phyloP scores from a whole-genome alignment of 2,888 invertebrate genomes.

The Acleris emargana region DNA sequence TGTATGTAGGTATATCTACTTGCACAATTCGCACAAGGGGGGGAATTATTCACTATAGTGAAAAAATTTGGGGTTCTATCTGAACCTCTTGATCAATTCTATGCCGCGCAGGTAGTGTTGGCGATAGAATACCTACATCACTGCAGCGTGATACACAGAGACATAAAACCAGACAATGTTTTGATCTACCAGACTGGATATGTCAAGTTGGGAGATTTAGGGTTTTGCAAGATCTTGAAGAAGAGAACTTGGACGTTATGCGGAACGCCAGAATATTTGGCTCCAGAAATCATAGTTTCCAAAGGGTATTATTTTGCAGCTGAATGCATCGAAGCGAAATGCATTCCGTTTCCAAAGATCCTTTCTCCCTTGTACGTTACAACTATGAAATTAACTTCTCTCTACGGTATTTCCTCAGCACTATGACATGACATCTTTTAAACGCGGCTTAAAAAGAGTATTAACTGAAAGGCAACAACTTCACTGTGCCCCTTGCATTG shows the following conservation, averaged over 20 bases:
- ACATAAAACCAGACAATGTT: constrained; percentile 95
- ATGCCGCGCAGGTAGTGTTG: constrained; percentile 93
- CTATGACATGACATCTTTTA: no score
- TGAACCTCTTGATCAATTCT: constrained; percentile 91
- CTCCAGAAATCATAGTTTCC: constrained; percentile 94
- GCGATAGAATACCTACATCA: constrained; percentile 95
- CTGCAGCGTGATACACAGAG: constrained; percentile 92
- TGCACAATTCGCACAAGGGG: constrained; percentile 91
- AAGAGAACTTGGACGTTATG: constrained; percentile 95
- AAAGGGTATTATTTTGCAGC: constrained; percentile 95
- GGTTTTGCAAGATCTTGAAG: constrained; percentile 92
- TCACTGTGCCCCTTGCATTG: no score
- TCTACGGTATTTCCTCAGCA: no score
- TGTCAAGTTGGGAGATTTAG: constrained; percentile 94
- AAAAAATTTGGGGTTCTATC: constrained; percentile 84
- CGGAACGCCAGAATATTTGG: constrained; percentile 98
- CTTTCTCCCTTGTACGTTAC: no score
- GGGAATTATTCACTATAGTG: constrained; percentile 91
- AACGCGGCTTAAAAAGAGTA: no score
- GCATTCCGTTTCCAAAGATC: no score
- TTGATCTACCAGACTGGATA: constrained; percentile 90
- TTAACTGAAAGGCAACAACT: no score
- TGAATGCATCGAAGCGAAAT: no score
- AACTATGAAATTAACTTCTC: no score
- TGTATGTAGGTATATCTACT: constrained; percentile 91